phyloP scores from a whole-genome alignment of 2,888 invertebrate species.

The Gonocerus acuteangulatus region DNA sequence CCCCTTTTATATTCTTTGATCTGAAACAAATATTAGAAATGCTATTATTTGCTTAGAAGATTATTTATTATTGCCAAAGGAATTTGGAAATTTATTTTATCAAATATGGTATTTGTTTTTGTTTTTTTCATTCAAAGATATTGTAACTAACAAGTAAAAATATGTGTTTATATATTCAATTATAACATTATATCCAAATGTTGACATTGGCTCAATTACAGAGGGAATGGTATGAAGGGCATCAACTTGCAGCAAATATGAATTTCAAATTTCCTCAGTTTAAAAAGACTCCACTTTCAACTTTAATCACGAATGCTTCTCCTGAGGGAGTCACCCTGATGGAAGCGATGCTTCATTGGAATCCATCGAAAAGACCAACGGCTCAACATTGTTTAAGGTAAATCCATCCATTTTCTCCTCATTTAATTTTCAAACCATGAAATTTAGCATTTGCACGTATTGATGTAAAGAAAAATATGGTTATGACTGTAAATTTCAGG shows the following conservation, averaged over 20 bases:
- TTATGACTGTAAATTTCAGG: neutral
- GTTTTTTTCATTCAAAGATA: no score
- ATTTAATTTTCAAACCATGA: neutral
- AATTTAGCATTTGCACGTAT: neutral
- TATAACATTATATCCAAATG: no score
- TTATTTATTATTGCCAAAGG: no score
- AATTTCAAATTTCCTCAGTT: conserved; percentile 94
- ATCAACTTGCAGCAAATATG: conserved; percentile 82
- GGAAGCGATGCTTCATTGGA: conserved; percentile 81
- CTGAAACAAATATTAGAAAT: no score
- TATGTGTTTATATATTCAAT: no score
- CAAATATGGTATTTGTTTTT: no score
- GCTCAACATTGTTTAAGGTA: conserved; percentile 81
- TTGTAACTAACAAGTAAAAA: no score
- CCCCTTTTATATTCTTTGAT: no score
- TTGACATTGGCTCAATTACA: no score
- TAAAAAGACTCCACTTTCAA: conserved; percentile 67
- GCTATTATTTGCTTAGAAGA: no score
- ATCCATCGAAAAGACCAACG: conserved; percentile 84
- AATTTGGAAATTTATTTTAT: no score
- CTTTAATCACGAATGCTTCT: conserved; percentile 75
- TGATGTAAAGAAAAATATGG: neutral
- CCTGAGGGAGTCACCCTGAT: conserved; percentile 74
- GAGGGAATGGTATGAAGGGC: conserved; percentile 93
- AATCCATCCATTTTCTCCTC: conserved; percentile 40